Evolutionary conservation across 2,888 invertebrate species (phyloP), one percentile per base, ranked within the genome.

Genomic region (Zygaena filipendulae): DNA sequence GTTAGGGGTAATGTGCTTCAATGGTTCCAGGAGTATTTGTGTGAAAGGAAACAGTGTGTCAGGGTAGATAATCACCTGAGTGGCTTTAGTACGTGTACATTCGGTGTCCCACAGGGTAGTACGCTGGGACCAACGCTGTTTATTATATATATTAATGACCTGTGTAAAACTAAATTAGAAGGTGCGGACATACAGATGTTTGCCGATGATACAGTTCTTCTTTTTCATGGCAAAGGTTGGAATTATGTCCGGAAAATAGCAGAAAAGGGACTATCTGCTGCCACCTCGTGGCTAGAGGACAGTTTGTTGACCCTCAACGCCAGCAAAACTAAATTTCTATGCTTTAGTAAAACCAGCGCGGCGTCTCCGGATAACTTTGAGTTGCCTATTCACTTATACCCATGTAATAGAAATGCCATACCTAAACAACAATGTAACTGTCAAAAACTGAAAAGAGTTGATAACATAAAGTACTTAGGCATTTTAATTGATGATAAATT

Each of bases 1-100:
- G n/a, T 20, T 3, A 10, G 26, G n/a, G 26, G 26, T 13, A 20
- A 20, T 12, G 20, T 11, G 8, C 12, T 26, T 11, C 6, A n/a
- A 13, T 26, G 26, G 20, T 26, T 26, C 16, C 20, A 8, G 9
- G 8, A 20, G 7, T 19, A 26, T n/a, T 21, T 26, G n/a, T 20
- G 6, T n/a, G 20, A 19, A 8, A 14, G 26, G 8, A 26, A n/a
- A n/a, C 9, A 23, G 13, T n/a, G n/a, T n/a, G n/a, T n/a, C n/a
- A n/a, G n/a, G n/a, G n/a, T n/a, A n/a, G n/a, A n/a, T n/a, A n/a
- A n/a, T n/a, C n/a, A n/a, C n/a, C n/a, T n/a, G n/a, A n/a, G n/a
- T n/a, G n/a, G n/a, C n/a, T n/a, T n/a, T n/a, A n/a, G n/a, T 4
- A 8, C 8, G 8, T 13, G 23, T 16, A 9, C 24, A 2, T 24